These are phyloP conservation scores for Penaeus chinensis DNA, from an alignment of 1,140 invertebrate genomes.

Conservation along the genomic window DNA sequence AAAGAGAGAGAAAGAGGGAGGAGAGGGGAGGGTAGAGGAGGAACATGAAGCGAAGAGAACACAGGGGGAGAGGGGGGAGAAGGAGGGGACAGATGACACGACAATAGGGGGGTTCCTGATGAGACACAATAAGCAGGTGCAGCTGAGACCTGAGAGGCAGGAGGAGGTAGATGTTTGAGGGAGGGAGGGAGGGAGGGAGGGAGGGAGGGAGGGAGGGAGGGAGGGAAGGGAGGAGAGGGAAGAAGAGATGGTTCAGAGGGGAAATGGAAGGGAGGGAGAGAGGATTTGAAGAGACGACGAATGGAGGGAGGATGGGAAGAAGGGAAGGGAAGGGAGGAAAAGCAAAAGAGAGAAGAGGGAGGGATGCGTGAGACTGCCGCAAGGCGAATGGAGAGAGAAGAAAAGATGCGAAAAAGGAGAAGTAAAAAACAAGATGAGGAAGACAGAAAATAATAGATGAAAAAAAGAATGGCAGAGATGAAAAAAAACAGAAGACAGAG, in stretches of 20 bases:
- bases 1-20: background rate
- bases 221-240: background rate
- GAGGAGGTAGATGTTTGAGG: too few species aligned
- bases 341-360: background rate
- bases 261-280: background rate
- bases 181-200: background rate
- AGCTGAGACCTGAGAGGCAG: background rate
- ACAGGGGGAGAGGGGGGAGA: background rate
- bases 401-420: background rate
- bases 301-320: background rate
- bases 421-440: background rate
- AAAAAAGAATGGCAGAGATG: too few species aligned
- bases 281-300: background rate
- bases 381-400: background rate
- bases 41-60: background rate
- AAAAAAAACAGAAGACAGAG: too few species aligned
- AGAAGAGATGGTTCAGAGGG: background rate
- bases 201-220: background rate
- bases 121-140: background rate
- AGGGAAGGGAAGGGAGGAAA: background rate
- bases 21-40: background rate
- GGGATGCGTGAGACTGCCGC: too few species aligned
- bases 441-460: too few species aligned
- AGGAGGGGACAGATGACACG: background rate
- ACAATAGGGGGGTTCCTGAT: constrained; percentile 1